Percentiles rank a stretch among this genome's conserved stretches.
Conservation (phyloP, 2,113 vertebrate species). For the Sprattus sprattus region DNA sequence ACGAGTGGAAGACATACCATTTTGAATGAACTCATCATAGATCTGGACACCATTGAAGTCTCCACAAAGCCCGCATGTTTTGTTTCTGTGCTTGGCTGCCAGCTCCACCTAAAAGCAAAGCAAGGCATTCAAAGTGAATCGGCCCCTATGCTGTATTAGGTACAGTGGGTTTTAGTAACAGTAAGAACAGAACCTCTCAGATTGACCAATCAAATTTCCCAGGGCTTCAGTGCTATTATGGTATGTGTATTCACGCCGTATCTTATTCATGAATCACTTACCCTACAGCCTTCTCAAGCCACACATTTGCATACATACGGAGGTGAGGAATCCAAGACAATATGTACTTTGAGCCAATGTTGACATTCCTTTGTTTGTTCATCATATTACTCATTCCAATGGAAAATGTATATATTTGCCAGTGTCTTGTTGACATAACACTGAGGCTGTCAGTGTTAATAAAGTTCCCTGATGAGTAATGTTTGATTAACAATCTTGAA, state of each 20-base stretch:
- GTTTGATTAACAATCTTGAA: not conserved
- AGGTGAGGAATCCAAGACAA: not conserved
- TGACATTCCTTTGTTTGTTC: not conserved
- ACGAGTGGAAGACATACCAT: conserved; percentile 52
- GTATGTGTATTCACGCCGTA: no score
- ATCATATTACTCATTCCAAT: not conserved
- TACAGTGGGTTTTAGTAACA: no score
- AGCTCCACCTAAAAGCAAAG: conserved; percentile 66
- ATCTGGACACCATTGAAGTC: conserved; percentile 63
- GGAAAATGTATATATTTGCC: not conserved
- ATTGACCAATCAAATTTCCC: no score
- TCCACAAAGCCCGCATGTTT: conserved; percentile 75
- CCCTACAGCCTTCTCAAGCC: not conserved
- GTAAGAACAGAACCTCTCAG: no score
- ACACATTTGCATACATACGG: not conserved
- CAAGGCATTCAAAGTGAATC: not conserved
- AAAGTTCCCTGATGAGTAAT: not conserved
- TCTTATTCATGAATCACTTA: not conserved
- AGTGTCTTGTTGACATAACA: not conserved
- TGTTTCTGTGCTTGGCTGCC: conserved; percentile 60
- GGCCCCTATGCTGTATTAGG: not conserved
- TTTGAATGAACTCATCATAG: conserved; percentile 52
- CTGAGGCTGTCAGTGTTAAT: no score
- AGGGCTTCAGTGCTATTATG: not conserved
- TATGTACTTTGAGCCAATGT: not conserved